Conservation (phyloP, 2,888 invertebrate species). For the Panzeria rudis region DNA sequence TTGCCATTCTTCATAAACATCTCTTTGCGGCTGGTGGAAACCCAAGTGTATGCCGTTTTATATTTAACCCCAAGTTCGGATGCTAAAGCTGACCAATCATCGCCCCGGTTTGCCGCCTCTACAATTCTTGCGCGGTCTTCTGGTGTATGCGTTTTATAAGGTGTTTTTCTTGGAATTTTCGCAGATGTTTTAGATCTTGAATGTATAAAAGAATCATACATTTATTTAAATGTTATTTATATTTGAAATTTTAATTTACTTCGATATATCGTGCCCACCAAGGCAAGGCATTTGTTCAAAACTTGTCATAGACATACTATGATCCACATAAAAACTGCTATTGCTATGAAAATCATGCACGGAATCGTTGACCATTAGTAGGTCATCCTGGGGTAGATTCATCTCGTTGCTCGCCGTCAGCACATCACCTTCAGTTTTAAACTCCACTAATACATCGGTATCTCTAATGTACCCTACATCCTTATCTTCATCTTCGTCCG, state of each 20-base stretch:
- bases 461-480: slow-evolving; percentile 70
- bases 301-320: slow-evolving; percentile 53
- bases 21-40: slow-evolving; percentile 68
- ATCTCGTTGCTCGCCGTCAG: slow-evolving; percentile 22
- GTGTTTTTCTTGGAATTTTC: slow-evolving; percentile 65
- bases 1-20: slow-evolving; percentile 68
- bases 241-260: slow-evolving; percentile 40
- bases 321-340: slow-evolving; percentile 38
- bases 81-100: slow-evolving; percentile 68
- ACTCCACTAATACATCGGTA: slow-evolving; percentile 75
- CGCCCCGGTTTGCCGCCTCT: slow-evolving; percentile 68
- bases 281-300: slow-evolving; percentile 63
- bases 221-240: background rate
- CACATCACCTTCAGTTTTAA: slow-evolving; percentile 54
- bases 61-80: slow-evolving; percentile 68
- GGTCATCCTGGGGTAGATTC: slow-evolving; percentile 55
- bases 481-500: slow-evolving; percentile 55
- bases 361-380: slow-evolving; percentile 54
- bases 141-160: slow-evolving; percentile 67
- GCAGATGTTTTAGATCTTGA: slow-evolving; percentile 52
- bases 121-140: slow-evolving; percentile 66
- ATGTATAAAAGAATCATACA: background rate
- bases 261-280: slow-evolving; percentile 27
- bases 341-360: slow-evolving; percentile 53
- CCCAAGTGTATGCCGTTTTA: slow-evolving; percentile 70